These are phyloP conservation scores for Girardinus metallicus DNA, from an alignment of 2,797 vertebrate genomes.

Conservation along the genomic window DNA sequence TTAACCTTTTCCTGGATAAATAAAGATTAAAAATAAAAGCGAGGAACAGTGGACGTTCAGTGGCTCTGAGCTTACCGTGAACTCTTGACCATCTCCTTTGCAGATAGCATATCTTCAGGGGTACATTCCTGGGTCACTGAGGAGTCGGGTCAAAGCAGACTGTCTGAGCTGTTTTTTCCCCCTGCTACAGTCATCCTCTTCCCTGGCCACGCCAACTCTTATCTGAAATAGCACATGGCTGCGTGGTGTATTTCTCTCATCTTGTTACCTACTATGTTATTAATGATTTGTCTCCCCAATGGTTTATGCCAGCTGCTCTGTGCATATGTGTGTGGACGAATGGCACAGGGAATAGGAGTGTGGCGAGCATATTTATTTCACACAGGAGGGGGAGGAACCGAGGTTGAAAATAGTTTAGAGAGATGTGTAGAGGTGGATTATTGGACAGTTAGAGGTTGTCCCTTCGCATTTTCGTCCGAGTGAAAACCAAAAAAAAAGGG, in stretches of 20 bases:
- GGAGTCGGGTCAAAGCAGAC: conserved; percentile 55
- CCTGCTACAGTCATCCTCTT: conserved; percentile 24
- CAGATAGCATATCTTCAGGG: conserved; percentile 71
- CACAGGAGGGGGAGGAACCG: conserved; percentile 5
- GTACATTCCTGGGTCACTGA: conserved; percentile 57
- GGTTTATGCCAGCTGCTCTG: conserved; percentile 19
- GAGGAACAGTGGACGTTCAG: conserved; percentile 31
- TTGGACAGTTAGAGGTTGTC: conserved; percentile 22
- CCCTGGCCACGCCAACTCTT: conserved; percentile 63
- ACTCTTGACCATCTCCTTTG: conserved; percentile 68
- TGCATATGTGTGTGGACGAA: conserved; percentile 29
- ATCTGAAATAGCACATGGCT: conserved; percentile 74
- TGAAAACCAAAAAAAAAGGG: not conserved
- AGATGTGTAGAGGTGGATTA: conserved; percentile 43
- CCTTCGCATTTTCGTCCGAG: conserved; percentile 31
- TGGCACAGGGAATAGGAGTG: not conserved
- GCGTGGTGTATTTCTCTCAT: conserved; percentile 47
- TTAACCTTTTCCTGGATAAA: conserved; percentile 58
- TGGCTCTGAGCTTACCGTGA: conserved; percentile 48
- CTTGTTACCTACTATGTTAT: conserved; percentile 59
- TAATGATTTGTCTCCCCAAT: conserved; percentile 53
- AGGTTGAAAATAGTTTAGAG: conserved; percentile 40
- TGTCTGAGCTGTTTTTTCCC: conserved; percentile 27
- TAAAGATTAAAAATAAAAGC: conserved; percentile 59
- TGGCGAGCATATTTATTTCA: conserved; percentile 38